A percentile compares a stretch with the other conserved stretches of the same genome.
Evolutionary conservation across 2,797 vertebrate genomes (phyloP).

Genomic region (Phataginus tetradactyla): DNA sequence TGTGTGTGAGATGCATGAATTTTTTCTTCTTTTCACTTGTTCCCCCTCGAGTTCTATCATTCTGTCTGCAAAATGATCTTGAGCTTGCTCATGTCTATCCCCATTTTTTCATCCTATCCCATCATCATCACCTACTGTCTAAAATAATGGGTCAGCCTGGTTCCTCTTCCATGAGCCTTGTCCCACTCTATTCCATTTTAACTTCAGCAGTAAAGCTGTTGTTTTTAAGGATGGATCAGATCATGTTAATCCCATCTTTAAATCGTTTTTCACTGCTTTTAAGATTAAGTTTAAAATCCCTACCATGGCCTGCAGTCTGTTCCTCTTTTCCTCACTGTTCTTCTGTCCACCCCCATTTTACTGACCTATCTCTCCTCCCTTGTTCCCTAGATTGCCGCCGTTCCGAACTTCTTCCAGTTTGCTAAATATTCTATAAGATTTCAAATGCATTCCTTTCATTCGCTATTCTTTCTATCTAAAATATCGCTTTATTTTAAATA

Average conservation of each 20-base stretch:
- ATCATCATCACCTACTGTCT: background rate
- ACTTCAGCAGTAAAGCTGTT: background rate
- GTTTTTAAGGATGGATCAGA: background rate
- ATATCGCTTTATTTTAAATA: background rate
- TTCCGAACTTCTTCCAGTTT: background rate
- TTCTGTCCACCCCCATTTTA: background rate
- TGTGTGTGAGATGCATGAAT: background rate
- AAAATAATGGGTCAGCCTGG: background rate
- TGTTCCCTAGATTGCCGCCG: background rate
- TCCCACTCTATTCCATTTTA: background rate
- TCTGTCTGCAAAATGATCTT: background rate
- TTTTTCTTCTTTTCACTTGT: background rate
- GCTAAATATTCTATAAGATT: background rate
- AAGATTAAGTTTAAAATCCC: background rate
- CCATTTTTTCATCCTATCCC: background rate
- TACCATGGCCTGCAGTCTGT: background rate
- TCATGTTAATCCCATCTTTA: background rate
- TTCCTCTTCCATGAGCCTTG: background rate
- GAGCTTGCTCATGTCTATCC: background rate
- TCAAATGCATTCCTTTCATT: background rate
- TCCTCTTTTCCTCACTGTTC: background rate
- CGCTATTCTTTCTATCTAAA: background rate
- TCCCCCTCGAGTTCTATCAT: background rate
- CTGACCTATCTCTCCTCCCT: background rate
- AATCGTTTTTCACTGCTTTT: background rate